Evolutionary conservation across 2,888 invertebrate genomes (phyloP).

Genomic region (Sepioteuthis lessoniana): DNA sequence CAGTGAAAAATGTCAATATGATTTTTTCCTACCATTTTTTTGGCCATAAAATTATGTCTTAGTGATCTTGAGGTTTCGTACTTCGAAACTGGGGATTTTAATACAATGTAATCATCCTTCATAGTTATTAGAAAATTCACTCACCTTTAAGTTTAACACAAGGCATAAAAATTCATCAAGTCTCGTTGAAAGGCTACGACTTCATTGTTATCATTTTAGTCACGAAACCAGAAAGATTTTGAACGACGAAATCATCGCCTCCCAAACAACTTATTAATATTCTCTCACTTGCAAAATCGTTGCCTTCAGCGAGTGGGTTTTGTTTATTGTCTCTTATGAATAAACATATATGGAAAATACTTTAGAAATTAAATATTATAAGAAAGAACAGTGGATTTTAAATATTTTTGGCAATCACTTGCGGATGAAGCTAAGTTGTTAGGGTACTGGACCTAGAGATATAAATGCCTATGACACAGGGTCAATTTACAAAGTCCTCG

Average conservation of each 20-base stretch:
- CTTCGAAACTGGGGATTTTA: too few species aligned
- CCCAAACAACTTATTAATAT: background rate
- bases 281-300: background rate
- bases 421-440: background rate
- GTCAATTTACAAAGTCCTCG: too few species aligned
- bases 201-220: background rate
- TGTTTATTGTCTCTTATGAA: background rate
- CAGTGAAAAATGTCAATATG: too few species aligned
- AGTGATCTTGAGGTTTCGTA: too few species aligned
- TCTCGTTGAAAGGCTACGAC: background rate
- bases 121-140: background rate
- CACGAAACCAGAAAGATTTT: background rate
- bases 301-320: background rate
- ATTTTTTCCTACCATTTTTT: too few species aligned
- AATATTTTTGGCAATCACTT: background rate
- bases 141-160: background rate
- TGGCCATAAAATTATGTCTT: too few species aligned
- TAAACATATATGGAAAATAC: background rate
- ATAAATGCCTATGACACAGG: background rate
- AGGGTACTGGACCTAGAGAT: background rate
- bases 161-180: background rate
- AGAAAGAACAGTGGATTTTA: background rate
- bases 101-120: too few species aligned
- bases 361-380: background rate
- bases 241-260: background rate